Evolutionary conservation across 1,140 invertebrate species (phyloP), one percentile per base, ranked within the genome.

Genomic region (Bombus breviceps): DNA sequence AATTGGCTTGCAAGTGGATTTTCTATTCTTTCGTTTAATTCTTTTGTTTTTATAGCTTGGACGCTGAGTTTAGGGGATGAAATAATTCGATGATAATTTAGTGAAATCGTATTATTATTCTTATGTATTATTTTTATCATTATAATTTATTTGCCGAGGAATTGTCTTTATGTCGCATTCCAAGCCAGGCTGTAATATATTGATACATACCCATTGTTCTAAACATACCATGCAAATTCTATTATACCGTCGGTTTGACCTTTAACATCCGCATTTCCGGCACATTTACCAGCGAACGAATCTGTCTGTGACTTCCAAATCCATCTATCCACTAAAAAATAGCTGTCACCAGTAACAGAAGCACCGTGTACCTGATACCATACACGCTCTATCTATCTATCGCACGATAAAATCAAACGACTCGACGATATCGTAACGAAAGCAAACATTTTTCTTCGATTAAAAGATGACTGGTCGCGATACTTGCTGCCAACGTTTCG

Each of bases 401-500:
- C n/a, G 2, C 10, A 6, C 32, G 6, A 74, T 1, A 28, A 43
- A 12, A 39, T 6, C 28, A 32, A 15, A 41, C 15, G 18, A 32
- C 15, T 41, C 37, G 75, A 13, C 18, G 37, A 13, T 32, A 32
- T 41, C n/a, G 62, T 10, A 77, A 66, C 37, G 62, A 66, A 28
- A 68, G 62, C 41, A 47, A 68, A 79, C 41, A 69, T 68, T 80
- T 69, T 80, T 69, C 78, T 78, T 78, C 75, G 57, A 78, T 78
- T 78, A 78, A 34, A 78, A 78, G 28, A 28, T 8, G 37, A n/a
- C 53, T 32, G 25, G 34, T 18, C 25, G 74, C 74, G 74, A 76
- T 76, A 76, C 74, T 39, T 28, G 73, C 73, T 43, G n/a, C 39
- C 18, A 75, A 18, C 59, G 75, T 77, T 34, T 41, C 75, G 37